Conservation (phyloP, 1,140 invertebrate genomes). For the Tenebrio molitor region DNA sequence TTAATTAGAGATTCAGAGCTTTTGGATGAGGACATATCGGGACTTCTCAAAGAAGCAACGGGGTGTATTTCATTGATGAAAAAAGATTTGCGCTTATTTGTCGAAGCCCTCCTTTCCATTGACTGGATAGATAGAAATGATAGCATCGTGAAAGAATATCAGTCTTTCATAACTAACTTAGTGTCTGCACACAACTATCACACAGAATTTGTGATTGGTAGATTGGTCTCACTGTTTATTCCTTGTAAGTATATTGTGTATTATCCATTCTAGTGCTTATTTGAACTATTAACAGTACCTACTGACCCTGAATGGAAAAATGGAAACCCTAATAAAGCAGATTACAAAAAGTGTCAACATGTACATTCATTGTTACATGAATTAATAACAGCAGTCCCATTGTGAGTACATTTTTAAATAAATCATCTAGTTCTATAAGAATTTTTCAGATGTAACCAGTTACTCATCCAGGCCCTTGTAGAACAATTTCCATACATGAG, state of each 20-base stretch:
- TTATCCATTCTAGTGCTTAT: neutral
- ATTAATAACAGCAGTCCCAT: slow-evolving; percentile 73
- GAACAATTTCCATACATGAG: slow-evolving; percentile 77
- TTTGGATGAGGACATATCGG: slow-evolving; percentile 72
- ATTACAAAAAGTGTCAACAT: slow-evolving; percentile 68
- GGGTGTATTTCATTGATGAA: slow-evolving; percentile 73
- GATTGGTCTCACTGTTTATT: slow-evolving; percentile 72
- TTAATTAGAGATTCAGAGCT: slow-evolving; percentile 63
- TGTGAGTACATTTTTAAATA: slow-evolving; percentile 69
- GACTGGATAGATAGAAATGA: slow-evolving; percentile 70
- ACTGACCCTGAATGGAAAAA: slow-evolving; percentile 65
- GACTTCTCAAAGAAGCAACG: slow-evolving; percentile 70
- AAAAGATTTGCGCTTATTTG: slow-evolving; percentile 70
- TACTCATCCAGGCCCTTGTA: slow-evolving; percentile 69
- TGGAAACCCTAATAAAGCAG: slow-evolving; percentile 66
- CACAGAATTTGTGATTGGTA: slow-evolving; percentile 71
- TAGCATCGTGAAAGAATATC: slow-evolving; percentile 70
- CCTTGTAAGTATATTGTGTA: slow-evolving; percentile 64
- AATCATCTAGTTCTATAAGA: slow-evolving; percentile 48
- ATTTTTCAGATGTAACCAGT: slow-evolving; percentile 69
- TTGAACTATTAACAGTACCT: slow-evolving; percentile 53
- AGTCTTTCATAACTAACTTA: slow-evolving; percentile 74
- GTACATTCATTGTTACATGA: slow-evolving; percentile 71
- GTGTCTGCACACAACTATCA: slow-evolving; percentile 75
- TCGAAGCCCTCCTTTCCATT: slow-evolving; percentile 74